These are phyloP conservation scores for Chymomyza costata DNA, from an alignment of 1,140 invertebrate genomes.

Conservation along the genomic window DNA sequence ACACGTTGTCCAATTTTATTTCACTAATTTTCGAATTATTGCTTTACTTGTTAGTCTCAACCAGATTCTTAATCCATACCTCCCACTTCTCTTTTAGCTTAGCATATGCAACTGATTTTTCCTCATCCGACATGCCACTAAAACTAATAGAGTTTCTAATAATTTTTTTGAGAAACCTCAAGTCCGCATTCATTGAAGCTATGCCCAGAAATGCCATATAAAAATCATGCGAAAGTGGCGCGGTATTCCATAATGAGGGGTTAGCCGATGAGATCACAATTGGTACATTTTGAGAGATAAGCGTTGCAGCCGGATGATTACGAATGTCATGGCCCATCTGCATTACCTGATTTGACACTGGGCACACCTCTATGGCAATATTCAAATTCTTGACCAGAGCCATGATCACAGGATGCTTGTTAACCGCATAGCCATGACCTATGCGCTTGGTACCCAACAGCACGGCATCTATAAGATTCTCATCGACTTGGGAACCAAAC, in stretches of 20 bases:
- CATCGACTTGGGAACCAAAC: slow-evolving; percentile 79
- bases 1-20: too few species aligned
- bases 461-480: slow-evolving; percentile 87
- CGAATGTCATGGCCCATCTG: slow-evolving; percentile 83
- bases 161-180: slow-evolving; percentile 85
- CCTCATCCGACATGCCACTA: slow-evolving; percentile 65
- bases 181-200: slow-evolving; percentile 82
- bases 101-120: slow-evolving; percentile 28
- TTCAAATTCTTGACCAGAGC: slow-evolving; percentile 78
- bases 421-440: slow-evolving; percentile 81
- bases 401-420: slow-evolving; percentile 84
- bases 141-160: slow-evolving; percentile 86
- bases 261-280: slow-evolving; percentile 81
- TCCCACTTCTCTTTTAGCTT: slow-evolving; percentile 63
- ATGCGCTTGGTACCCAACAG: slow-evolving; percentile 83
- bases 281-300: slow-evolving; percentile 80
- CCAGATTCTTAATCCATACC: slow-evolving; percentile 31
- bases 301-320: slow-evolving; percentile 84
- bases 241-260: slow-evolving; percentile 84
- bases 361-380: slow-evolving; percentile 88
- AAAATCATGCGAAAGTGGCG: slow-evolving; percentile 86
- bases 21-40: too few species aligned
- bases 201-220: slow-evolving; percentile 88
- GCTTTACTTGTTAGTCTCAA: too few species aligned
- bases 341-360: slow-evolving; percentile 86